Conservation (phyloP, 2,113 vertebrate genomes). For the Tyto alba region DNA sequence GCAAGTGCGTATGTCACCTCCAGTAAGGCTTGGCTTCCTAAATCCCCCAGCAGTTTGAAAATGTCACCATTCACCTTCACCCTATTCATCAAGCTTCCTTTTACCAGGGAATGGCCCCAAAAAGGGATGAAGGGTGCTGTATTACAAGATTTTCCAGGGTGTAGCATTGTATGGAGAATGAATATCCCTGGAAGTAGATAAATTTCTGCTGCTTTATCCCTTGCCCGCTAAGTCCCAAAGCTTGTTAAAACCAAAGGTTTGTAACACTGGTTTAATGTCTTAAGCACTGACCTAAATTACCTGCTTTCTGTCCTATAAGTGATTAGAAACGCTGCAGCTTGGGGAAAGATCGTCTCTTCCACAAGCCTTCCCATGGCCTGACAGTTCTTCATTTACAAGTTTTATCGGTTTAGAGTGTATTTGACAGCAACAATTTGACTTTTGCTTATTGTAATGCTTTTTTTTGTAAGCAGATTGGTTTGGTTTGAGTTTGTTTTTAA, state of each 20-base stretch:
- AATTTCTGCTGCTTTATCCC: conserved; percentile 5
- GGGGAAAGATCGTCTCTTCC: neutral
- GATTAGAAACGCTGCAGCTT: neutral
- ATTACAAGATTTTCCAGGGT: neutral
- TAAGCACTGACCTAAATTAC: neutral
- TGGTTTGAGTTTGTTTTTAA: conserved; percentile 36
- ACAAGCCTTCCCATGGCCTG: neutral
- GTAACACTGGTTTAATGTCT: neutral
- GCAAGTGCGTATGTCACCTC: fast-evolving
- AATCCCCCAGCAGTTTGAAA: neutral
- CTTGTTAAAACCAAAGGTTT: conserved; percentile 8
- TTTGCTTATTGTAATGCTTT: conserved; percentile 15
- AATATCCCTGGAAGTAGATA: neutral
- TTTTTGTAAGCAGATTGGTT: conserved; percentile 17
- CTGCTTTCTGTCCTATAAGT: neutral
- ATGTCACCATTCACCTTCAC: neutral
- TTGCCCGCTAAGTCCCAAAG: neutral
- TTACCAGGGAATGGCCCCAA: neutral
- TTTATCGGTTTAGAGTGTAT: neutral
- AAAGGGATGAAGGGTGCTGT: neutral
- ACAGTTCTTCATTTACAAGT: neutral
- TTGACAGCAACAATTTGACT: neutral
- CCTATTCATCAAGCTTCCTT: neutral
- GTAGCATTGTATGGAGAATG: neutral
- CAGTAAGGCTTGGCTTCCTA: neutral